Evolutionary conservation across 2,113 vertebrate species (phyloP), one percentile per base, ranked within the genome.

Genomic region (Neolamprologus fasciatus): DNA sequence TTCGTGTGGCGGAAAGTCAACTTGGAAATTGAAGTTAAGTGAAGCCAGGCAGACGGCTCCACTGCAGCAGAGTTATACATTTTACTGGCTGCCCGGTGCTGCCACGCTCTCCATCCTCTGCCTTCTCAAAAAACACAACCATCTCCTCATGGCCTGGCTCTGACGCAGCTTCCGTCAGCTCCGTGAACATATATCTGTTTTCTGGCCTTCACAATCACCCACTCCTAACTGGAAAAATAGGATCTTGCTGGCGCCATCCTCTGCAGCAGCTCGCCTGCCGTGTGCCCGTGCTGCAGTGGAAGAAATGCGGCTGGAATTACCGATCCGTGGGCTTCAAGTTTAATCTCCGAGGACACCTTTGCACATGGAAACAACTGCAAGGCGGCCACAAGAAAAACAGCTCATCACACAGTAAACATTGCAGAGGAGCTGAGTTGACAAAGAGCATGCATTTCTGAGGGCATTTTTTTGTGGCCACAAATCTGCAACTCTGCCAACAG

Each of bases 291-390:
- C 84, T 37, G 86, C 91, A 88, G 92, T 90, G 92, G 94, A 96
- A 95, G 91, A 89, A 95, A 84, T 81, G 88, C 82, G 58, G 76
- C 89, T 95, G 90, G 91, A 96, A 91, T 96, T 94, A 91, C 94
- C 92, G 83, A 91, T 86, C 58, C n/a, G 55, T 73, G 76, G 90
- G 85, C 71, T 54, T 68, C 26, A 61, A 80, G 85, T 40, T 79
- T 93, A 91, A 96, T 95, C 93, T 91, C 93, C 2, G 35, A 82
- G 92, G 94, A 95, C 94, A 95, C 91, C 93, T 95, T 91, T 79
- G 79, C 87, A 90, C 83, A 90, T 93, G 95, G 94, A 95, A 95
- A 94, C 86, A 86, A 26, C 76, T 86, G 91, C 82, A 80, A 87
- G 89, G 84, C 82, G 16, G 87, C 91, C 91, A 66, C 89, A 89